Base-by-base conservation (phyloP, 2,888 invertebrate species). In the Lordiphosa fenestrarum region DNA sequence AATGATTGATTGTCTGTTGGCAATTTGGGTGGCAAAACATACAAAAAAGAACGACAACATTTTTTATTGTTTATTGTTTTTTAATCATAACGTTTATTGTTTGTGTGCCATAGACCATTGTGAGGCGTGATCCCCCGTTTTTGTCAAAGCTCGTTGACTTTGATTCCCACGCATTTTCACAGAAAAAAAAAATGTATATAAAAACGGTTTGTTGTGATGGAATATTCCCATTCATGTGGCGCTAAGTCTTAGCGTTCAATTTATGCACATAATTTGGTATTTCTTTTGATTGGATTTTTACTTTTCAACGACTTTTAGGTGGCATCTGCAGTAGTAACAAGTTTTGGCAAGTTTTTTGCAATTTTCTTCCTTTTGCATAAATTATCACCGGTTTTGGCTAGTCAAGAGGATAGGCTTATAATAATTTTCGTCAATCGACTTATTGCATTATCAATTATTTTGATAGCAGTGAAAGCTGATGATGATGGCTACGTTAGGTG, bases 81-180 rank as follows among this genome's bases (percentile, higher is more conserved):
- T 78, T 82, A 75, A 78, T 78, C 67, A 80, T 82, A 78, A 82
- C 65, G 82, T 74, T 78, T 64, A 71, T 69, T 82, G 73, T 68
- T 21, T 61, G 60, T 67, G 66, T 66, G 53, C 67, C 58, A 23
- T 61, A 59, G 68, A 73, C 71, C 71, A 73, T 68, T 71, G 66
- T 64, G 61, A 52, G 42, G 59, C 38, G 44, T 49, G 44, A 44
- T 33, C 30, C 30, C 10, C 15, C 51, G 33, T 41, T 49, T 53
- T 53, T 53, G 46, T 41, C 38, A 30, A 48, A 63, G 47, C 66
- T 48, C 59, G 60, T 44, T 42, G 41, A 65, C 71, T 62, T 67
- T 48, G 37, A 57, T 82, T 84, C 84, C 85, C 84, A 77, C 83
- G 76, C 76, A 52, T 55, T 55, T 53, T 48, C 50, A 55, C 39